Evolutionary conservation across 2,113 vertebrate species (phyloP).

Genomic region (Hypanus sabinus): DNA sequence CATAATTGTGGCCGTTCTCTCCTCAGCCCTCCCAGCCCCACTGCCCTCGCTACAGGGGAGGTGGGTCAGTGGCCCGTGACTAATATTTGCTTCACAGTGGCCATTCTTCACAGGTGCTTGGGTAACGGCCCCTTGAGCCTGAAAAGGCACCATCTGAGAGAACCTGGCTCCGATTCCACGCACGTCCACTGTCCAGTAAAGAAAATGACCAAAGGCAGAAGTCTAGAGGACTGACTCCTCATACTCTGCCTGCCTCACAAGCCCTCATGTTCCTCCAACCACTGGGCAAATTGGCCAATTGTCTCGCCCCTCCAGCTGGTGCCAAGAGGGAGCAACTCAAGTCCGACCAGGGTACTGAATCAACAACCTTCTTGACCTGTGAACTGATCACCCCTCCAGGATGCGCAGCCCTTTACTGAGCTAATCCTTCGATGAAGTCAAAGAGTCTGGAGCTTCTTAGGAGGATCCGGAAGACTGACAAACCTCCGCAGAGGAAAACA

Average conservation of each 20-base stretch:
- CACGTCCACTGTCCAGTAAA: background rate
- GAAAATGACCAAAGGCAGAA: background rate
- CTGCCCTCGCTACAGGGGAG: background rate
- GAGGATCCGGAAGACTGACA: background rate
- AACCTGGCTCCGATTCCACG: background rate
- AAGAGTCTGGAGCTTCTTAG: background rate
- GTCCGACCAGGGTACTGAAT: background rate
- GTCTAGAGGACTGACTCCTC: too few relatives aligned
- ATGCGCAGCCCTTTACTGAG: too few relatives aligned
- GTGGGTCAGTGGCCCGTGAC: background rate
- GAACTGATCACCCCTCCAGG: background rate
- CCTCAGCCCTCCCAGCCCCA: background rate
- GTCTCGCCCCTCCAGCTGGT: background rate
- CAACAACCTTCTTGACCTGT: background rate
- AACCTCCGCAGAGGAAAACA: background rate
- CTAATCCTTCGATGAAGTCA: background rate
- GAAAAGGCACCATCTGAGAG: background rate
- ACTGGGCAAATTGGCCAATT: too few relatives aligned
- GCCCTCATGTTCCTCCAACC: background rate
- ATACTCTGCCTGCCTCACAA: too few relatives aligned
- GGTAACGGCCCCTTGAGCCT: background rate
- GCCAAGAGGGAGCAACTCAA: background rate
- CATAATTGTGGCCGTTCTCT: background rate
- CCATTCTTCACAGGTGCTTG: background rate
- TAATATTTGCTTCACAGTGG: background rate